A percentile compares a stretch with the other conserved stretches of the same genome.
These are phyloP conservation scores for Boloria selene DNA, from an alignment of 2,888 invertebrate genomes.

Conservation along the genomic window DNA sequence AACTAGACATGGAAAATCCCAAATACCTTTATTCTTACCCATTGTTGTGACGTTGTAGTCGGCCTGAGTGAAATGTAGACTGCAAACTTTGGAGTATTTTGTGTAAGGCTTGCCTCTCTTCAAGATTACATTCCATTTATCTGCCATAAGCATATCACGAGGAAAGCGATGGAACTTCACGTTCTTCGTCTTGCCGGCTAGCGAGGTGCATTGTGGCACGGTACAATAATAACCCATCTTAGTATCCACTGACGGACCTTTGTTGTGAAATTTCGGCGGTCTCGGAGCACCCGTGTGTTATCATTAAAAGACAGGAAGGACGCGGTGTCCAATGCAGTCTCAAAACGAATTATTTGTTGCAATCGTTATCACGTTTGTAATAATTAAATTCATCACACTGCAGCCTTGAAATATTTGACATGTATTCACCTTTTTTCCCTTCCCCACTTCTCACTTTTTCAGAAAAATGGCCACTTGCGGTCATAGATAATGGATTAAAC, in stretches of 20 bases:
- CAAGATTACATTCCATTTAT: conserved; percentile 73
- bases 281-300: conserved; percentile 44
- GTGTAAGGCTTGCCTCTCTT: conserved; percentile 77
- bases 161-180: conserved; percentile 79
- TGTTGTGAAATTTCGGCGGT: conserved; percentile 51
- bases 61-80: conserved; percentile 72
- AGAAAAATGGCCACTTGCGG: conserved; percentile 51
- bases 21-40: conserved; percentile 79
- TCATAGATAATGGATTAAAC: conserved; percentile 44
- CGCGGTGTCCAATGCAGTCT: conserved; percentile 40
- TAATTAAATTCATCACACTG: conserved; percentile 78
- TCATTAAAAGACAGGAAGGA: conserved; percentile 50
- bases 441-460: conserved; percentile 65
- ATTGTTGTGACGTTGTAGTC: conserved; percentile 79
- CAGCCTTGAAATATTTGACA: conserved; percentile 81
- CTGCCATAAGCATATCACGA: conserved; percentile 66
- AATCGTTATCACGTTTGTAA: conserved; percentile 75
- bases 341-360: conserved; percentile 61
- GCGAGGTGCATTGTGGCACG: conserved; percentile 78
- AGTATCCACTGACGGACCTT: conserved; percentile 48
- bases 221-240: conserved; percentile 81
- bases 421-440: conserved; percentile 73
- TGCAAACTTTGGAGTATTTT: conserved; percentile 80
- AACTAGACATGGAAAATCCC: conserved; percentile 67
- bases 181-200: conserved; percentile 80